phyloP scores from a whole-genome alignment of 2,113 vertebrate genomes.

The Taxidea taxus region DNA sequence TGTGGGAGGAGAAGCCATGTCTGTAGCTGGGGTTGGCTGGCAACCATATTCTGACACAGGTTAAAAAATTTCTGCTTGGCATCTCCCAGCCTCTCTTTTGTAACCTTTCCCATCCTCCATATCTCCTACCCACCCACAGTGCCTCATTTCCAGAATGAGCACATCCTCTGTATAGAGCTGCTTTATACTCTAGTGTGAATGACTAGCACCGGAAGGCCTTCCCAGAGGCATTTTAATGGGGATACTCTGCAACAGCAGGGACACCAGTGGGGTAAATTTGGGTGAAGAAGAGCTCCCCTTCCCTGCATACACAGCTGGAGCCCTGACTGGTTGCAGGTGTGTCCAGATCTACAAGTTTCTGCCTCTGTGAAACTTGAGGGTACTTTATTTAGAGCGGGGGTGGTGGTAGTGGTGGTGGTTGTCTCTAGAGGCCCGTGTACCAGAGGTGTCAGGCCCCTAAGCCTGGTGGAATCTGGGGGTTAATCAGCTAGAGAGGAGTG shows the following conservation, averaged over 20 bases:
- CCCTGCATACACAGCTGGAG: background rate
- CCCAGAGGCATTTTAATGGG: background rate
- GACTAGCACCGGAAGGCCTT: background rate
- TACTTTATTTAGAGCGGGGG: conserved; percentile 41
- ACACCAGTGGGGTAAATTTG: background rate
- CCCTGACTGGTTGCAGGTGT: conserved; percentile 32
- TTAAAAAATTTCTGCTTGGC: background rate
- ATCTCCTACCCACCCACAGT: background rate
- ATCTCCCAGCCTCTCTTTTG: background rate
- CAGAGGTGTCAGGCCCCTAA: background rate
- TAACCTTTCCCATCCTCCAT: background rate
- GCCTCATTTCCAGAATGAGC: background rate
- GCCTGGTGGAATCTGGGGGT: background rate
- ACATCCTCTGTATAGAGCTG: background rate
- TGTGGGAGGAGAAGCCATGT: background rate
- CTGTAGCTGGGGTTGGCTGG: background rate
- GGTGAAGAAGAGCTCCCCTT: background rate
- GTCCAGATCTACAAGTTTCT: background rate
- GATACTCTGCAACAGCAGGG: background rate
- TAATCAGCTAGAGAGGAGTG: background rate
- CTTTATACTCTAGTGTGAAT: background rate
- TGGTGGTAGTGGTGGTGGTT: accelerated
- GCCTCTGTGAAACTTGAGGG: conserved; percentile 11
- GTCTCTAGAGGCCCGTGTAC: background rate
- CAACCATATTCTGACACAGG: background rate